Evolutionary conservation across 1,140 invertebrate genomes (phyloP).

Genomic region (Drosophila suzukii): DNA sequence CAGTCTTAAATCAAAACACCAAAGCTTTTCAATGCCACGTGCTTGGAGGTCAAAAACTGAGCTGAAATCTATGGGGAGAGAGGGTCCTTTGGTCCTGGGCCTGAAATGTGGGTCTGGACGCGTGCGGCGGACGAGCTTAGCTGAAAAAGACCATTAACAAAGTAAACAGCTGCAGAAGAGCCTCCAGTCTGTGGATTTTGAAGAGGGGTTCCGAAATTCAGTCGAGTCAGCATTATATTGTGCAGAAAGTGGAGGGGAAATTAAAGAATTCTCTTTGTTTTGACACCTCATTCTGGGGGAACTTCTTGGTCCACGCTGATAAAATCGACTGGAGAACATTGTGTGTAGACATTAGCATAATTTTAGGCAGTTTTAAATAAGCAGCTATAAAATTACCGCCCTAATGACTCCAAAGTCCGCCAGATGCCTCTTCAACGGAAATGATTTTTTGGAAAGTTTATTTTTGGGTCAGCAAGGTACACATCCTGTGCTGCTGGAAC

Average conservation of each 20-base stretch:
- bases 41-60: constrained; percentile 74
- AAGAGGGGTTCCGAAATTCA: constrained; percentile 40
- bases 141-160: constrained; percentile 82
- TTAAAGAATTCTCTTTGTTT: constrained; percentile 74
- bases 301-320: constrained; percentile 12
- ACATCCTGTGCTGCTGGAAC: neutral
- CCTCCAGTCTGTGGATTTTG: constrained; percentile 45
- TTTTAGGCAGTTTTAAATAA: constrained; percentile 41
- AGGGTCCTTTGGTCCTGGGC: constrained; percentile 4
- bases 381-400: constrained; percentile 26
- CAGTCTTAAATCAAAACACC: constrained; percentile 69
- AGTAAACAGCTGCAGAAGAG: constrained; percentile 77
- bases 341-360: constrained; percentile 39
- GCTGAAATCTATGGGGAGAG: constrained; percentile 55
- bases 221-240: constrained; percentile 60
- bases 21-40: constrained; percentile 61
- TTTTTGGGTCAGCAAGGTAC: constrained; percentile 24
- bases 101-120: constrained; percentile 14
- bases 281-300: constrained; percentile 44
- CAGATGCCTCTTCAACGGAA: constrained; percentile 1
- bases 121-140: constrained; percentile 68
- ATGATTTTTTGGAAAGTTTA: constrained; percentile 8
- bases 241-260: constrained; percentile 26
- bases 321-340: constrained; percentile 24
- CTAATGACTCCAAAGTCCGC: neutral